These are phyloP conservation scores for Caprella mutica DNA, from an alignment of 2,888 invertebrate genomes.

Conservation along the genomic window DNA sequence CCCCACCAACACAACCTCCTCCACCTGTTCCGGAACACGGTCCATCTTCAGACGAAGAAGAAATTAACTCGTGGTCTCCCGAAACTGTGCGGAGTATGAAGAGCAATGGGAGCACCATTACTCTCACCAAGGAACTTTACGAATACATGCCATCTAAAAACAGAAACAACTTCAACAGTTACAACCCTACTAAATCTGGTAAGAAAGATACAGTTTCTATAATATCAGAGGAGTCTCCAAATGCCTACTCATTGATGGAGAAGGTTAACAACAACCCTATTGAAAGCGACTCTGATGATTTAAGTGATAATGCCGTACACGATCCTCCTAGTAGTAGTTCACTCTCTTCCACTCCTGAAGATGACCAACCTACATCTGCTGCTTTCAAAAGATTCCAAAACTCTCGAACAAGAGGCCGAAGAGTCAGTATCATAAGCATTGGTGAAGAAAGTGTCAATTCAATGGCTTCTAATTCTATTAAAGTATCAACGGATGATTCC, in stretches of 20 bases:
- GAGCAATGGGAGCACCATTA: constrained; percentile 28
- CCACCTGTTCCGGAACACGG: background rate
- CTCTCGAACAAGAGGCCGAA: background rate
- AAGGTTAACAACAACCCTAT: background rate
- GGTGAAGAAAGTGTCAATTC: constrained; percentile 1
- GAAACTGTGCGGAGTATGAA: constrained; percentile 29
- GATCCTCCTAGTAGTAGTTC: constrained; percentile 8
- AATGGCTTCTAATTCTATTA: background rate
- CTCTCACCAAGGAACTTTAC: constrained; percentile 25
- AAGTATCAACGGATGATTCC: constrained; percentile 7
- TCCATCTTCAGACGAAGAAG: constrained; percentile 21
- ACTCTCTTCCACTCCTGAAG: background rate
- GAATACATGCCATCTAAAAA: constrained; percentile 15
- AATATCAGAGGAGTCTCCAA: background rate
- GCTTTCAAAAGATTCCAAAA: background rate
- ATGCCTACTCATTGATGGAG: constrained; percentile 8
- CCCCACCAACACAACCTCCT: constrained; percentile 7
- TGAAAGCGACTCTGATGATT: constrained; percentile 28
- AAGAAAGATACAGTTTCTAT: background rate
- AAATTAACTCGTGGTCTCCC: too few relatives aligned
- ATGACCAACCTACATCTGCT: background rate
- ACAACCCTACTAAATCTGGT: background rate
- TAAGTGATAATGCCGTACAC: constrained; percentile 32
- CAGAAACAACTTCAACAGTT: background rate
- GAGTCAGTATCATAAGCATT: constrained; percentile 26